These are phyloP conservation scores for Tinamus major DNA, from an alignment of 2,797 vertebrate species.

Conservation along the genomic window DNA sequence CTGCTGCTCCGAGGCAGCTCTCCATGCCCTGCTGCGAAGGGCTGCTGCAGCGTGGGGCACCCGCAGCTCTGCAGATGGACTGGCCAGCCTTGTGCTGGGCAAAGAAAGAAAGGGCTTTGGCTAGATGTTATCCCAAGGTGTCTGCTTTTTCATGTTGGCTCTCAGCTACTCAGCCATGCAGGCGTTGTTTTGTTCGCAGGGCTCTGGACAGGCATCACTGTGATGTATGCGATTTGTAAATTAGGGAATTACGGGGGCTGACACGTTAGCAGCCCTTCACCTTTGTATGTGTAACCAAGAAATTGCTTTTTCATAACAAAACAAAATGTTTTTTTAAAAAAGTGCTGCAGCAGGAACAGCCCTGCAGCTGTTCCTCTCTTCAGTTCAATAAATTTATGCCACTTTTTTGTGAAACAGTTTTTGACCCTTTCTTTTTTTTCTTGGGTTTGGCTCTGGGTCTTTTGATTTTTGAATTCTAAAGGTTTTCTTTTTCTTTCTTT, in stretches of 20 bases:
- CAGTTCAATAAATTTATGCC: not conserved
- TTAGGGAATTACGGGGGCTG: not conserved
- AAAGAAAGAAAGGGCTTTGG: accelerated
- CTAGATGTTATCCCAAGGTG: not conserved
- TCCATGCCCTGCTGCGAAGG: accelerated
- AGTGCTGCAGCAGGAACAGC: not conserved
- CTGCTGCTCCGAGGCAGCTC: not conserved
- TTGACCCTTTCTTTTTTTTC: not conserved
- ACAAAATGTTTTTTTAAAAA: not conserved
- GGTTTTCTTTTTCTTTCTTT: not conserved
- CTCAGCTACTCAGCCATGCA: too few relatives aligned
- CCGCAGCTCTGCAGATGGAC: accelerated
- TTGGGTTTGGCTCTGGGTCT: not conserved
- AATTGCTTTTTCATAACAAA: not conserved
- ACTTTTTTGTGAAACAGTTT: not conserved
- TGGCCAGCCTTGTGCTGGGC: accelerated
- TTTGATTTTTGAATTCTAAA: not conserved
- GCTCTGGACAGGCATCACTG: not conserved
- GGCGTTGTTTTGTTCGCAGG: not conserved
- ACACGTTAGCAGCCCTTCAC: not conserved
- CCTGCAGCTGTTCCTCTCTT: not conserved
- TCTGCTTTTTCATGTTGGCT: not conserved
- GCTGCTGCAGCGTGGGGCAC: accelerated
- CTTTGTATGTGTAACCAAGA: not conserved
- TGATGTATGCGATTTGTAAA: not conserved